phyloP scores from a whole-genome alignment of 1,140 invertebrate species.

The Sinella curviseta region DNA sequence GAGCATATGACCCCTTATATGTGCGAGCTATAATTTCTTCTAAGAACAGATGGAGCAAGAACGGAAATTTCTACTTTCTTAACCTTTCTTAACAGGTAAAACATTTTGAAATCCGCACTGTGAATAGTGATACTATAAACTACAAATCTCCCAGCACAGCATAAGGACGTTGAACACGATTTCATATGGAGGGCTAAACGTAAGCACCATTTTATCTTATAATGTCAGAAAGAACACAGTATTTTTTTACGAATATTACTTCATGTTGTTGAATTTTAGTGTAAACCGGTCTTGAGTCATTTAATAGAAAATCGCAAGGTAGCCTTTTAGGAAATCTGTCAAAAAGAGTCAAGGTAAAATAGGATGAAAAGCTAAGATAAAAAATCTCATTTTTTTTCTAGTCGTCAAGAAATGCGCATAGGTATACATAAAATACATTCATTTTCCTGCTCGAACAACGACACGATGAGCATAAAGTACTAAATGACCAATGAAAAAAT shows the following conservation, averaged over 20 bases:
- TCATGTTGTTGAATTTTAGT: not conserved
- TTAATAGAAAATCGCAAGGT: not conserved
- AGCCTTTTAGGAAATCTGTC: constrained; percentile 16
- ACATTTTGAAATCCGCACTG: not conserved
- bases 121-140: not conserved
- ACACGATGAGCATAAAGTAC: not conserved
- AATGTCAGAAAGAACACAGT: no score
- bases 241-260: not conserved
- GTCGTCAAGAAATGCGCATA: not conserved
- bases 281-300: constrained; percentile 9
- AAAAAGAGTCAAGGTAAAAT: constrained; percentile 26
- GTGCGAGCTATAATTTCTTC: no score
- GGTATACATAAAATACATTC: no score
- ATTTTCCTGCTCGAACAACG: not conserved
- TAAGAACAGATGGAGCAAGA: not conserved
- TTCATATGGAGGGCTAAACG: not conserved
- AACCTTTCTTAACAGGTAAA: constrained; percentile 11
- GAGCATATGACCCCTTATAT: no score
- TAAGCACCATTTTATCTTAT: no score
- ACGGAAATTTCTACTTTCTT: constrained; percentile 3
- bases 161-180: not conserved
- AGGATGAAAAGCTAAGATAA: constrained; percentile 13
- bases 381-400: not conserved
- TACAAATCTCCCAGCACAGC: not conserved
- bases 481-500: constrained; percentile 15